A percentile compares a stretch with the other conserved stretches of the same genome.
These are phyloP conservation scores for Drosophila mojavensis DNA, from an alignment of 1,140 invertebrate species.

Conservation along the genomic window DNA sequence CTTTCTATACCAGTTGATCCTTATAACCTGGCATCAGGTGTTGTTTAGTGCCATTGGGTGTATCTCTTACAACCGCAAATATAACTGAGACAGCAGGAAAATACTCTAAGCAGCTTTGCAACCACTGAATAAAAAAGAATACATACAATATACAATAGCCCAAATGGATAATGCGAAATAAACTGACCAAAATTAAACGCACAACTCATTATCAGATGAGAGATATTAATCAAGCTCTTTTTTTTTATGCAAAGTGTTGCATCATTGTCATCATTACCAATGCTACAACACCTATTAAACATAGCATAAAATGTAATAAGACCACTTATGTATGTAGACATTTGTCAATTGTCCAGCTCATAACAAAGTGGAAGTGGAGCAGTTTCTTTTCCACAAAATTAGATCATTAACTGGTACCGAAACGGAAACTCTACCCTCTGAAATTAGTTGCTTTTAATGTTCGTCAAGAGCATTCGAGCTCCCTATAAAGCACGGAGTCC, in stretches of 20 bases:
- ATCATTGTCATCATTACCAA: not conserved
- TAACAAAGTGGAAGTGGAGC: no score
- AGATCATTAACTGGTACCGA: no score
- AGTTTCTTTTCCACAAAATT: no score
- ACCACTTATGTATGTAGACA: not conserved
- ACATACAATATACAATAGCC: not conserved
- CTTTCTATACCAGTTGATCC: not conserved
- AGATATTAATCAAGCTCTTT: not conserved
- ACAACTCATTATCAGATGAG: conserved; percentile 10
- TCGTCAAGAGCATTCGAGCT: no score
- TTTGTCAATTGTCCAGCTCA: not conserved
- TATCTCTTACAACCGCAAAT: no score
- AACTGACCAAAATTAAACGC: conserved; percentile 35
- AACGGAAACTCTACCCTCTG: no score
- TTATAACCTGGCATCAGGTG: not conserved
- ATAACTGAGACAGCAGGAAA: conserved; percentile 1
- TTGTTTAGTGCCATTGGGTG: not conserved
- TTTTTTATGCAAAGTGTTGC: conserved; percentile 1
- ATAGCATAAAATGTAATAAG: conserved; percentile 1
- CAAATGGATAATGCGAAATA: conserved; percentile 15
- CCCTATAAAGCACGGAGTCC: no score
- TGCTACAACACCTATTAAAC: not conserved
- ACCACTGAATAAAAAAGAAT: not conserved
- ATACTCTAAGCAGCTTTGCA: conserved; percentile 21
- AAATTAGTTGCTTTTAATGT: no score